Evolutionary conservation across 2,888 invertebrate genomes (phyloP).

Genomic region (Tryphoninae sp.): DNA sequence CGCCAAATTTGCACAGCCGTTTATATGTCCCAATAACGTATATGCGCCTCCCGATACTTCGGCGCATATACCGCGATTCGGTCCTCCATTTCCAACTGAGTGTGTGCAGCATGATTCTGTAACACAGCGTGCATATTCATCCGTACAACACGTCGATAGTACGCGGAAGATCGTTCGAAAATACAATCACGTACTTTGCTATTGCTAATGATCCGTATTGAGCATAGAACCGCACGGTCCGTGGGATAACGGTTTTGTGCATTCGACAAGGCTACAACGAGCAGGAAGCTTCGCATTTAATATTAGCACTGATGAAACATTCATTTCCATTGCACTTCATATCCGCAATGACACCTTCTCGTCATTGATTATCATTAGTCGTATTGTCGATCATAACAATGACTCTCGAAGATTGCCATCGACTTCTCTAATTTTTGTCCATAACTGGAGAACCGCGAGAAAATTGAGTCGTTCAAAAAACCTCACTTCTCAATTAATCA

Average conservation of each 20-base stretch:
- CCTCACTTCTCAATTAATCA: no score
- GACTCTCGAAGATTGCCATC: no score
- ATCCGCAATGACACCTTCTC: not conserved
- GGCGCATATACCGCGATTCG: not conserved
- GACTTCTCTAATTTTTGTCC: no score
- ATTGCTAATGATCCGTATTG: constrained; percentile 52
- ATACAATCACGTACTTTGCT: constrained; percentile 45
- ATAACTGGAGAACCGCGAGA: no score
- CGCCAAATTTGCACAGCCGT: constrained; percentile 31
- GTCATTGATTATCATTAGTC: not conserved
- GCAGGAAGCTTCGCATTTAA: not conserved
- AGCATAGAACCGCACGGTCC: constrained; percentile 8
- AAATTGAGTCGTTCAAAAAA: no score
- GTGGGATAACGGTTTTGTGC: not conserved
- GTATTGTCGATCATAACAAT: not conserved
- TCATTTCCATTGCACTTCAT: not conserved
- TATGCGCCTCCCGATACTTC: constrained; percentile 1
- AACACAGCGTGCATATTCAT: not conserved
- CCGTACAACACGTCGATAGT: not conserved
- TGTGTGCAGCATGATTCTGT: not conserved
- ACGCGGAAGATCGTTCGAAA: constrained; percentile 25
- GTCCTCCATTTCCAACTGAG: constrained; percentile 24
- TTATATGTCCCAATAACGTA: constrained; percentile 15
- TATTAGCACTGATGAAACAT: not conserved
- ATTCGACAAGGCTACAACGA: not conserved